phyloP scores from a whole-genome alignment of 2,113 vertebrate species.

The Sigmodon hispidus region DNA sequence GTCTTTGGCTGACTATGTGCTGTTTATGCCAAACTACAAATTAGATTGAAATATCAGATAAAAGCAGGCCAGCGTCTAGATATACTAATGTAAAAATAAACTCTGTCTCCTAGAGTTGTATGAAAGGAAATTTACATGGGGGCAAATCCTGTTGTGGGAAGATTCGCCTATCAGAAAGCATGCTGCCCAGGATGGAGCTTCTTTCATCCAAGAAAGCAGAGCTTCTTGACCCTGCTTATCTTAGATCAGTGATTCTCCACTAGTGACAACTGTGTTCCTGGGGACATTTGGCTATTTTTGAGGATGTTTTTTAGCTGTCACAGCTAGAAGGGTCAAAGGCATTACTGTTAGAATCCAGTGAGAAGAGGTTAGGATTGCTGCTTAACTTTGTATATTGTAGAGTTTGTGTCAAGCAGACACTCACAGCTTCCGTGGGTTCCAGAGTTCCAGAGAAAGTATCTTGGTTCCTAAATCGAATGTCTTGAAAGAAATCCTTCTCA shows the following conservation, averaged over 20 bases:
- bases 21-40: constrained; percentile 83
- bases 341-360: background rate
- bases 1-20: constrained; percentile 74
- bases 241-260: background rate
- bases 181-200: background rate
- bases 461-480: background rate
- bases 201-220: background rate
- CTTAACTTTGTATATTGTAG: background rate
- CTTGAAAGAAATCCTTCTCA: background rate
- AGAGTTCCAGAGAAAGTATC: background rate
- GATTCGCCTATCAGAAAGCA: constrained; percentile 72
- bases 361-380: background rate
- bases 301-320: background rate
- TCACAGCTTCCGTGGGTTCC: background rate
- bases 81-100: constrained; percentile 86
- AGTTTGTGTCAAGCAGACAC: too few relatives aligned
- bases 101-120: constrained; percentile 82
- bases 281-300: background rate
- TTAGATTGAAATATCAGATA: constrained; percentile 82
- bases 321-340: background rate
- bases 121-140: constrained; percentile 80
- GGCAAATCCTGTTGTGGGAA: constrained; percentile 43
- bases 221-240: background rate
- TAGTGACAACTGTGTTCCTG: background rate
- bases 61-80: constrained; percentile 83